These are phyloP conservation scores for Sweltsa coloradensis DNA, from an alignment of 1,140 invertebrate genomes.

Conservation along the genomic window DNA sequence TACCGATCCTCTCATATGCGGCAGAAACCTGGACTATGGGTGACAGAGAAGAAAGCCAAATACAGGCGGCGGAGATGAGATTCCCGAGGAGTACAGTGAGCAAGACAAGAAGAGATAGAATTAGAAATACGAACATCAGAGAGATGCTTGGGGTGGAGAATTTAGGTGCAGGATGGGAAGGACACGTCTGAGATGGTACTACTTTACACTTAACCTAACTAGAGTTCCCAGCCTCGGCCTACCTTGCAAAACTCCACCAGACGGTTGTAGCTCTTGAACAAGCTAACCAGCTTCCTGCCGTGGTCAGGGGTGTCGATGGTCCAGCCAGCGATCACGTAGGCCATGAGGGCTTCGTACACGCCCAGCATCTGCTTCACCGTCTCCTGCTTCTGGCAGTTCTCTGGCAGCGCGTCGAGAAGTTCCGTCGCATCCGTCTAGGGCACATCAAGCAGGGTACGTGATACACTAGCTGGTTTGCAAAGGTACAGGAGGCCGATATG, in stretches of 20 bases:
- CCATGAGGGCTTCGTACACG: slow-evolving; percentile 36
- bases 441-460: slow-evolving; percentile 8
- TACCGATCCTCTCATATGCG: too few species aligned
- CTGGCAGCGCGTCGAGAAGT: slow-evolving; percentile 32
- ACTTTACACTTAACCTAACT: too few species aligned
- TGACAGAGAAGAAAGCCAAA: too few species aligned
- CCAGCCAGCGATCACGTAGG: slow-evolving; percentile 35
- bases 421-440: slow-evolving; percentile 33
- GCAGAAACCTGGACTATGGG: too few species aligned
- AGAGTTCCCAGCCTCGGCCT: too few species aligned
- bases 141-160: too few species aligned
- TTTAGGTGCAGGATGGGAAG: too few species aligned
- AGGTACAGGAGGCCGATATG: slow-evolving; percentile 7
- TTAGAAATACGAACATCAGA: too few species aligned
- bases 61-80: too few species aligned
- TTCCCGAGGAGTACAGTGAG: too few species aligned
- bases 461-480: slow-evolving; percentile 5
- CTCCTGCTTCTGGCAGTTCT: slow-evolving; percentile 32
- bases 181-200: too few species aligned
- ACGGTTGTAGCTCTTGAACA: slow-evolving; percentile 32
- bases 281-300: slow-evolving; percentile 26
- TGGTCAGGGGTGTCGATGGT: slow-evolving; percentile 21
- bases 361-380: slow-evolving; percentile 33
- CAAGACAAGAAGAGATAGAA: too few species aligned
- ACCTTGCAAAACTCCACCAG: slow-evolving; percentile 37